Percentiles rank a stretch among this genome's conserved stretches.
These are phyloP conservation scores for Centropristis striata DNA, from an alignment of 2,113 vertebrate species.

Conservation along the genomic window DNA sequence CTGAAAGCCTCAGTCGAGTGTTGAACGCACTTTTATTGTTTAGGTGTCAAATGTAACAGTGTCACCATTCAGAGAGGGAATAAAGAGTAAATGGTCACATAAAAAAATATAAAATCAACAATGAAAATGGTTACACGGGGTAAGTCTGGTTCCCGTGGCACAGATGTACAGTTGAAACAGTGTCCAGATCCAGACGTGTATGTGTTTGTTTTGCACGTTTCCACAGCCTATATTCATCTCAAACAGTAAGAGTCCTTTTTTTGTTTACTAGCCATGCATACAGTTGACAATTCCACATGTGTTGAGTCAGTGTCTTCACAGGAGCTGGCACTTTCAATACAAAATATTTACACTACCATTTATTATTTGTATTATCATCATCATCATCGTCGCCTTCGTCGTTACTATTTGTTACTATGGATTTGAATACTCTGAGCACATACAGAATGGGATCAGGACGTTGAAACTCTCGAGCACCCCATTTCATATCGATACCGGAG, in stretches of 20 bases:
- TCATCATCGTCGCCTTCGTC: slow-evolving; percentile 27
- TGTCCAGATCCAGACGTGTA: slow-evolving; percentile 77
- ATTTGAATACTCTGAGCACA: slow-evolving; percentile 71
- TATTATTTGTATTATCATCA: slow-evolving; percentile 50
- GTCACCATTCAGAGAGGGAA: slow-evolving; percentile 82
- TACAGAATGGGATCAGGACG: slow-evolving; percentile 50
- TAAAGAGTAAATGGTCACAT: slow-evolving; percentile 84
- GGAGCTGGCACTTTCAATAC: slow-evolving; percentile 80
- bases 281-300: slow-evolving; percentile 72
- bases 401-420: slow-evolving; percentile 54
- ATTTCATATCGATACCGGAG: slow-evolving; percentile 37
- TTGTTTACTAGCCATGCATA: slow-evolving; percentile 81
- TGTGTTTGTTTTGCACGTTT: slow-evolving; percentile 78
- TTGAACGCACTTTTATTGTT: slow-evolving; percentile 86
- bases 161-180: slow-evolving; percentile 74
- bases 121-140: slow-evolving; percentile 80
- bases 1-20: slow-evolving; percentile 60
- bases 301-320: slow-evolving; percentile 74
- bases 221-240: slow-evolving; percentile 76
- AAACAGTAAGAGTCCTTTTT: slow-evolving; percentile 73
- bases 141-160: slow-evolving; percentile 70
- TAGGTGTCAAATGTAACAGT: slow-evolving; percentile 85
- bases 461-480: slow-evolving; percentile 33
- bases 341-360: slow-evolving; percentile 80
- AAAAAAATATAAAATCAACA: slow-evolving; percentile 88